Evolutionary conservation across 92 coral and sea anemone genomes (phyloP).

Genomic region (Parazoanthus atlanticus): DNA sequence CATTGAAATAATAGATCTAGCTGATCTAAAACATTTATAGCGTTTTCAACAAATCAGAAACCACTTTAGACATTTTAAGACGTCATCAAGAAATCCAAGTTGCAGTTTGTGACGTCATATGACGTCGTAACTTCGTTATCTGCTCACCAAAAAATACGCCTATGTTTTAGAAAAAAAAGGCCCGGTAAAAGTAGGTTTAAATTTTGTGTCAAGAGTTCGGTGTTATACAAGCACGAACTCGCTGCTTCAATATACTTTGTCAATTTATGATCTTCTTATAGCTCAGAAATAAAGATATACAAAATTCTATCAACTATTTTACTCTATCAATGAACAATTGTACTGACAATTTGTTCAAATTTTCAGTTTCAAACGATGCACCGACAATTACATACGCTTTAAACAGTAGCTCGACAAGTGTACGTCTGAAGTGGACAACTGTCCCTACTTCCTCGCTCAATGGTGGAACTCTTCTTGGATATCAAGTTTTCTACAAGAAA

Average conservation of each 20-base stretch:
- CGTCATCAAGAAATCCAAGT: too few relatives aligned
- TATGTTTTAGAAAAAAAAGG: too few relatives aligned
- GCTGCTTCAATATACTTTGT: neutral
- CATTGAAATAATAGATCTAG: too few relatives aligned
- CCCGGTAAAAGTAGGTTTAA: too few relatives aligned
- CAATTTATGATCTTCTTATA: neutral
- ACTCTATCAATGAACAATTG: neutral
- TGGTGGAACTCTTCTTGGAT: slow-evolving; percentile 40
- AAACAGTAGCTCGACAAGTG: slow-evolving; percentile 51
- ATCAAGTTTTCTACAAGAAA: slow-evolving; percentile 53
- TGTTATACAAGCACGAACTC: neutral
- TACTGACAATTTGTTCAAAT: neutral
- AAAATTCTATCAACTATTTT: neutral
- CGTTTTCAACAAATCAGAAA: too few relatives aligned
- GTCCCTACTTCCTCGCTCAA: slow-evolving; percentile 41
- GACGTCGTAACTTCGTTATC: too few relatives aligned
- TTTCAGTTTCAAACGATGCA: slow-evolving; percentile 48
- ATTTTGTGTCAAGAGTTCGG: too few relatives aligned
- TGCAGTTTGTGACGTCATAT: too few relatives aligned
- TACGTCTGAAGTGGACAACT: slow-evolving; percentile 47
- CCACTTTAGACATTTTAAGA: too few relatives aligned
- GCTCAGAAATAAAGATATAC: neutral
- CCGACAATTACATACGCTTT: slow-evolving; percentile 30
- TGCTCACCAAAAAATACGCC: too few relatives aligned
- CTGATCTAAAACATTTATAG: too few relatives aligned